Conservation (phyloP, 2,113 vertebrate species). For the Cairina moschata region DNA sequence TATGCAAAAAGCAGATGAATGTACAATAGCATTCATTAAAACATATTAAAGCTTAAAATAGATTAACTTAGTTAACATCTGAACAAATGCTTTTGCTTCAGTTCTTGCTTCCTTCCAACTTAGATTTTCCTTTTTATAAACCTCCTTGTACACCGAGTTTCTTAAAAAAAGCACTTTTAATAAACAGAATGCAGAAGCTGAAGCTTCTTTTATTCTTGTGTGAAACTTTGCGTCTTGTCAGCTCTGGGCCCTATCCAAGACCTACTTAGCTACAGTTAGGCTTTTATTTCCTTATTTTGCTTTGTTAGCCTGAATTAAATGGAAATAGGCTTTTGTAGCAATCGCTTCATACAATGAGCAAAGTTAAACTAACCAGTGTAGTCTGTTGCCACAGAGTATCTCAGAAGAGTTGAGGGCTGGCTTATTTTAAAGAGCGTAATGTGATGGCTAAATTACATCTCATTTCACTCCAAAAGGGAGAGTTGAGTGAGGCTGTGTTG, state of each 20-base stretch:
- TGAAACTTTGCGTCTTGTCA: not conserved
- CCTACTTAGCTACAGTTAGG: not conserved
- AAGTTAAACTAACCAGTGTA: not conserved
- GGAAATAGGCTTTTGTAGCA: not conserved
- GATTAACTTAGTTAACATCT: not conserved
- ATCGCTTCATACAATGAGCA: not conserved
- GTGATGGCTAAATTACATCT: not conserved
- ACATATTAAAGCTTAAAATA: not conserved
- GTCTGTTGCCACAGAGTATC: not conserved
- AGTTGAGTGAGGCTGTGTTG: not conserved
- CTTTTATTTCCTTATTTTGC: constrained; percentile 32
- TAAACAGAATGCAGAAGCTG: not conserved
- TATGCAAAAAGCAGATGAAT: not conserved
- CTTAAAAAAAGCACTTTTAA: not conserved
- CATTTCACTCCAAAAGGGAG: not conserved
- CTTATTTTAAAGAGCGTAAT: not conserved
- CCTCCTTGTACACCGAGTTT: not conserved
- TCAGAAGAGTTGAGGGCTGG: not conserved
- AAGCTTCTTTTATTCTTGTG: not conserved
- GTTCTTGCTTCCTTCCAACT: not conserved
- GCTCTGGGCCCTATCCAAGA: not conserved
- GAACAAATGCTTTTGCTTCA: not conserved
- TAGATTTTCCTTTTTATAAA: not conserved
- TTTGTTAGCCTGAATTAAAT: constrained; percentile 19
- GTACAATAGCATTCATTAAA: not conserved